A percentile compares a stretch with the other conserved stretches of the same genome.
Evolutionary conservation across 1,140 invertebrate genomes (phyloP).

Genomic region (Lasioglossum baleicum): DNA sequence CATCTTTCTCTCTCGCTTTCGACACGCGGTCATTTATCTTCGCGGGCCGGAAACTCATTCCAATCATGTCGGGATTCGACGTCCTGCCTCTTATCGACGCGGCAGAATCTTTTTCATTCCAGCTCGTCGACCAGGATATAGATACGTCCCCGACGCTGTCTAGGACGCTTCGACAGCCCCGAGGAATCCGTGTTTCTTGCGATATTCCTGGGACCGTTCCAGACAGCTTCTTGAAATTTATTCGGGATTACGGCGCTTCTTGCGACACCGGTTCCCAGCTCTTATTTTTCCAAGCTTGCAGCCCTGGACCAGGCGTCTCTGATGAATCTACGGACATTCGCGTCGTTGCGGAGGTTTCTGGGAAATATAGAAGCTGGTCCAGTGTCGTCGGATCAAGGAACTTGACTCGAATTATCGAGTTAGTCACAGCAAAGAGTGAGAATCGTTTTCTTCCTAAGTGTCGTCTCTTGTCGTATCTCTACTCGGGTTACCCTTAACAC

Average conservation of each 20-base stretch:
- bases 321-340: no score
- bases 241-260: not conserved
- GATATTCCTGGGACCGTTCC: not conserved
- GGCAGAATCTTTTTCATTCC: slow-evolving; percentile 19
- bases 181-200: not conserved
- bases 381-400: no score
- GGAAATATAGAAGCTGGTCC: no score
- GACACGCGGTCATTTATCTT: slow-evolving; percentile 30
- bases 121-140: slow-evolving; percentile 9
- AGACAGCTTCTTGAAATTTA: not conserved
- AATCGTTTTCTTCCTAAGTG: no score
- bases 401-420: no score
- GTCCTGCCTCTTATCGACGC: slow-evolving; percentile 16
- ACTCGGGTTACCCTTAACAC: no score
- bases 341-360: no score
- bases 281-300: no score
- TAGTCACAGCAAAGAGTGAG: no score
- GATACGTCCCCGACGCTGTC: not conserved
- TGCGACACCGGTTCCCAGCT: no score
- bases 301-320: no score
- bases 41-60: slow-evolving; percentile 10
- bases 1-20: not conserved
- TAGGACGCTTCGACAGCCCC: not conserved
- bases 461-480: no score
- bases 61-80: slow-evolving; percentile 28